A percentile compares a stretch with the other conserved stretches of the same genome.
phyloP scores from a whole-genome alignment of 2,113 vertebrate genomes.

The Cettia cetti region DNA sequence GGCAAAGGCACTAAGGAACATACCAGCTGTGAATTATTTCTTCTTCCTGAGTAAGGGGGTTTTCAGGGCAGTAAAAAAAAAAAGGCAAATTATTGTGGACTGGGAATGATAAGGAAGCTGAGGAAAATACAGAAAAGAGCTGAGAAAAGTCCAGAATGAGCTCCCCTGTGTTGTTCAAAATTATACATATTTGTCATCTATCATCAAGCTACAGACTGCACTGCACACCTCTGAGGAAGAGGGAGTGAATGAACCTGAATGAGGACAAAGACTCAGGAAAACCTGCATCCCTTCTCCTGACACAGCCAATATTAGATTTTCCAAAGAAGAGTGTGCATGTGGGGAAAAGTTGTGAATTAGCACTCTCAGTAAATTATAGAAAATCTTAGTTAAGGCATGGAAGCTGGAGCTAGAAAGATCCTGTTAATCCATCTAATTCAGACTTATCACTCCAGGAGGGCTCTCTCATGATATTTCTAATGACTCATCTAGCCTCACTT shows the following conservation, averaged over 20 bases:
- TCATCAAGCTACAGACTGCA: neutral
- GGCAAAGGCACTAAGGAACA: neutral
- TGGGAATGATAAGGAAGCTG: neutral
- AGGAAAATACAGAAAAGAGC: neutral
- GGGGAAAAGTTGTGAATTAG: neutral
- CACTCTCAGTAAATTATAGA: neutral
- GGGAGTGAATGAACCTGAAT: neutral
- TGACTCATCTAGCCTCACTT: neutral
- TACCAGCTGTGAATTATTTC: slow-evolving; percentile 2
- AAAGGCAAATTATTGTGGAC: neutral
- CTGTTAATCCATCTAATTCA: neutral
- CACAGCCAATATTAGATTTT: neutral
- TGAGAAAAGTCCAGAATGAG: neutral
- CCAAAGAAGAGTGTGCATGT: neutral
- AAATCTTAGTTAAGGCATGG: neutral
- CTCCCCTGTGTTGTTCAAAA: neutral
- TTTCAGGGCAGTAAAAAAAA: slow-evolving; percentile 6
- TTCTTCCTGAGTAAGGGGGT: neutral
- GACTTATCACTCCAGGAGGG: neutral
- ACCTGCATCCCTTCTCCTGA: neutral
- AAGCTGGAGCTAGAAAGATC: neutral
- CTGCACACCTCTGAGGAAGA: neutral
- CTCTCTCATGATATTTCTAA: neutral
- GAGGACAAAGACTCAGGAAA: neutral
- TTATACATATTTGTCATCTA: neutral